Conservation (phyloP, 2,113 vertebrate species). For the Apus apus region DNA sequence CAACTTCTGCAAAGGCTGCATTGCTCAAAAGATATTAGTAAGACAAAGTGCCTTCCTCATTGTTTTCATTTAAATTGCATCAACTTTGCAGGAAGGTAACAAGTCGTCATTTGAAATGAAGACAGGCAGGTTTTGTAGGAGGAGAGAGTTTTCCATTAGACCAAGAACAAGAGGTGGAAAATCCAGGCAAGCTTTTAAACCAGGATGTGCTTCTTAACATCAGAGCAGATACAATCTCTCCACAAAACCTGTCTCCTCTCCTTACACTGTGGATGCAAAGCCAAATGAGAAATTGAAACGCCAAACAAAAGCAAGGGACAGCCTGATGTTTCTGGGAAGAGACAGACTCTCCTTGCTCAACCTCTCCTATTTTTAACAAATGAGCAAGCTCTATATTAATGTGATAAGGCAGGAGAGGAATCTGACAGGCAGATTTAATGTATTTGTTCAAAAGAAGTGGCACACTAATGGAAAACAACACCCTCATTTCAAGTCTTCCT, state of each 20-base stretch:
- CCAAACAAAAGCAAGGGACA: background rate
- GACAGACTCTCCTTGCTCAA: background rate
- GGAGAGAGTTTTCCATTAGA: background rate
- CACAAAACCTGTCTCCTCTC: background rate
- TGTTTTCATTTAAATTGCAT: background rate
- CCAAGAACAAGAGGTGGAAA: background rate
- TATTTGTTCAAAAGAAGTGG: constrained; percentile 59
- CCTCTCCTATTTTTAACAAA: constrained; percentile 34
- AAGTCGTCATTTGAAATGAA: background rate
- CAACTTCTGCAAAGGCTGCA: background rate
- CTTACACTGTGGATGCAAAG: background rate
- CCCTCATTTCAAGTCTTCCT: constrained; percentile 38
- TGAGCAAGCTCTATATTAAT: constrained; percentile 15
- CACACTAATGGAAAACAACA: constrained; percentile 67
- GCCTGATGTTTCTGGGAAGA: background rate
- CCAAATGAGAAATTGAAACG: background rate
- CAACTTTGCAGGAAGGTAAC: background rate
- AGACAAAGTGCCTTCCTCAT: background rate
- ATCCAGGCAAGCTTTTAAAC: background rate
- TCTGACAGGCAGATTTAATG: constrained; percentile 45
- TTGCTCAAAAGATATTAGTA: background rate
- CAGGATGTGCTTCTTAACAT: background rate
- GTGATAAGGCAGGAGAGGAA: constrained; percentile 22
- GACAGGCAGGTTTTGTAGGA: background rate
- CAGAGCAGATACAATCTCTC: background rate